These are phyloP conservation scores for Dromius quadrimaculatus DNA, from an alignment of 2,888 invertebrate genomes.

Conservation along the genomic window DNA sequence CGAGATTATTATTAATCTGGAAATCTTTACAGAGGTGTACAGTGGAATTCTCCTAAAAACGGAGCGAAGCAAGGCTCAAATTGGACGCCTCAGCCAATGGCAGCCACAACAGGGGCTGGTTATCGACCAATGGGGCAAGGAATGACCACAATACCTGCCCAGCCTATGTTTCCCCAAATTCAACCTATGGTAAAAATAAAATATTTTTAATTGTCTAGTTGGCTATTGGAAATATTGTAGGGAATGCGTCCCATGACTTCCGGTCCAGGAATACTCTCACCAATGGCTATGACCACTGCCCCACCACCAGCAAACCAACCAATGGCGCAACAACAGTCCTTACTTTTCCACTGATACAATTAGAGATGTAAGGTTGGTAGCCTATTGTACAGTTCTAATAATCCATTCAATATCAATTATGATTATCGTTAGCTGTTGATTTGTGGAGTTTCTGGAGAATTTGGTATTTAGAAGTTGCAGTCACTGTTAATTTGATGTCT, in stretches of 20 bases:
- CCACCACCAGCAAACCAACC: constrained; percentile 61
- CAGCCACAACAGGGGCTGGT: constrained; percentile 87
- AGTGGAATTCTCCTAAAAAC: constrained; percentile 93
- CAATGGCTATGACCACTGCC: constrained; percentile 60
- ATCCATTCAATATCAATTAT: constrained; percentile 21
- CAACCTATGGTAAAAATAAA: constrained; percentile 61
- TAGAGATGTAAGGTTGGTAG: constrained; percentile 1
- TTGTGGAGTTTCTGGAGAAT: constrained; percentile 27
- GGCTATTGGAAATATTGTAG: constrained; percentile 55
- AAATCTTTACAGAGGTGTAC: constrained; percentile 77
- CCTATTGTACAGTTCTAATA: constrained; percentile 14
- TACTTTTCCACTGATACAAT: constrained; percentile 62
- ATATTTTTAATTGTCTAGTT: neutral
- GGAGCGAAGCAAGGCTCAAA: constrained; percentile 81
- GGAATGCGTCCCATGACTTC: constrained; percentile 63
- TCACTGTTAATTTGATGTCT: constrained; percentile 47
- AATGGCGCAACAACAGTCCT: constrained; percentile 63
- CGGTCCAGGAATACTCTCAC: constrained; percentile 60
- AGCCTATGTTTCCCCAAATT: constrained; percentile 62
- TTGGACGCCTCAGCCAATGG: constrained; percentile 92
- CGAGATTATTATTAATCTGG: constrained; percentile 14
- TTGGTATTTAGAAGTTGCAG: constrained; percentile 22
- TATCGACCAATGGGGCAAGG: constrained; percentile 81
- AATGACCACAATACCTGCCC: constrained; percentile 57
- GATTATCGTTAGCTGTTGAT: constrained; percentile 28